Base-by-base conservation (phyloP, 2,888 invertebrate genomes). In the Hirtodrosophila confusa region DNA sequence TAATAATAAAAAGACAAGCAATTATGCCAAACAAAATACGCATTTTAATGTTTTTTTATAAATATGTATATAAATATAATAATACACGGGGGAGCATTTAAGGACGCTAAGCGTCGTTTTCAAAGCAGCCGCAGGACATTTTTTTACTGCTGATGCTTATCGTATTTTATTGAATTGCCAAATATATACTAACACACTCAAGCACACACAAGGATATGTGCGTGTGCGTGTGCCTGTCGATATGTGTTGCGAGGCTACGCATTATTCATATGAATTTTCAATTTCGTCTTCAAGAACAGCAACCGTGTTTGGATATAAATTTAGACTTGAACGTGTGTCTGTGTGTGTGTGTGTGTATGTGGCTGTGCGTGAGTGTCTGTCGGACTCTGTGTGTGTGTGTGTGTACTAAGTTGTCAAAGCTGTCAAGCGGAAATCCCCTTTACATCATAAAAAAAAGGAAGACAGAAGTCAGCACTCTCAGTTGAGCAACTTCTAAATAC, bases 371-470 rank as follows among this genome's bases (percentile, higher is more conserved):
- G 48, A 23, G 55, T 53, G 45, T 54, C 17, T 17, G 17, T 17
- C 17, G 2, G 53, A 4, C 39, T 64, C 43, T 63, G 47, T 43
- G 35, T 37, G 11, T 44, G 11, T 56, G 40, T 37, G 7, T 48
- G 56, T 57, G 57, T 69, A 71, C 67, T 68, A 69, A 78, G 78
- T 88, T 87, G 86, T 86, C 86, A 88, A 84, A 85, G 77, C 84
- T 82, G 79, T 86, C 86, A 86, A 74, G 64, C 74, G 88, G 80
- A 86, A 88, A 87, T 84, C 72, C 78, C 80, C 70, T 75, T 78
- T 71, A 85, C 70, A 80, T 76, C 82, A 78, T 73, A 69, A 68
- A 86, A 72, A 66, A 47, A 48, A 47, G 33, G 35, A 33, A 23
- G 12, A 11, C 17, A n/a, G 17, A 31, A 31, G 0, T 27, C 6